Evolutionary conservation across 2,113 vertebrate genomes (phyloP), one percentile per base, ranked within the genome.

Genomic region (Tringa solitaria): DNA sequence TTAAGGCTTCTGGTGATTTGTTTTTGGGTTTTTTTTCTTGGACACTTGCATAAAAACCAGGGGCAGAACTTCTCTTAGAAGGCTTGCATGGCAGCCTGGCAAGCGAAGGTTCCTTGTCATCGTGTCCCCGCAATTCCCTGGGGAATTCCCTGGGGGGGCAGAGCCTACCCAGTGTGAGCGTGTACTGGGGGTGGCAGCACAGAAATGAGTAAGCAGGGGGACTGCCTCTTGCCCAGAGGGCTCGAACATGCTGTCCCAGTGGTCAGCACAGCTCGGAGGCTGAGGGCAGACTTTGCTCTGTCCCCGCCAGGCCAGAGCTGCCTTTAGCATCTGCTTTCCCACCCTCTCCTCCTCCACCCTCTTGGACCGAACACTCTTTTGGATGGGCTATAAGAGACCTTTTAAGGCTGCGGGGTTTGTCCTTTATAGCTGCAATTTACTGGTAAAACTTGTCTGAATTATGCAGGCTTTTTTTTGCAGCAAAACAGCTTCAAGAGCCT

Each of bases 381-480:
- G 88, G 85, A 92, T 90, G 64, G 73, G 21, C 19, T 88, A 93
- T 85, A 87, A 81, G 60, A 95, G 93, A 78, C 90, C 73, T 96
- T 95, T 94, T 93, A 94, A 92, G 83, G 95, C 59, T 93, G 50
- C 43, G 50, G 21, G 12, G 11, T 45, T 93, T 80, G 78, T 60
- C 19, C 50, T 88, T 93, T 80, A 61, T 57, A 81, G 92, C 51
- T 76, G 48, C 74, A 87, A 46, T 93, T 95, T 95, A 60, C 93
- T 88, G 84, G 54, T 86, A 90, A 94, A 93, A 90, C n/a, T 89
- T 48, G 23, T 73, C 60, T 74, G 76, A 96, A 93, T 94, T 93
- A 84, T 84, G 76, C 21, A 80, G 61, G 45, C 85, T 46, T 46
- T 46, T 46, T 41, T 77, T 84, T 48, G 51, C 10, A 5, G 59